Evolutionary conservation across 2,797 vertebrate species (phyloP), one percentile per base, ranked within the genome.

Genomic region (Micropoecilia bifurca): DNA sequence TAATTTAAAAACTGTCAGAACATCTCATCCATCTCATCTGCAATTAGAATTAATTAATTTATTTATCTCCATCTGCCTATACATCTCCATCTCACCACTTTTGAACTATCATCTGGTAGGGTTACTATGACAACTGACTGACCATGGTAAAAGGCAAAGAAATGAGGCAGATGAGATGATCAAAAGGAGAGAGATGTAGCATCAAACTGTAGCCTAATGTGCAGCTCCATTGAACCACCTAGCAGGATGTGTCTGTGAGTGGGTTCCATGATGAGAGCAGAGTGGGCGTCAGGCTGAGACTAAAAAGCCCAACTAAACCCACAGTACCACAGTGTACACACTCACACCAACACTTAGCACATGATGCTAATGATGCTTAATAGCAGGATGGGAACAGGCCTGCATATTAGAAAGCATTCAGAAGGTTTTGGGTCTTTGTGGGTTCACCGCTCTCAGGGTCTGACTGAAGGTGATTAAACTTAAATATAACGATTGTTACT

Each of bases 211-310:
- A 85, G 45, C 74, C 82, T 71, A 63, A 80, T 63, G 83, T 66
- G 79, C 82, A 8, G 82, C 48, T 71, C 79, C 88, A 91, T 59
- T 78, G 83, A 91, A 68, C 74, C 72, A 78, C 63, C 55, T 80
- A 88, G 89, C 84, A 88, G 87, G 86, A 92, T 85, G 88, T 90
- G 85, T 81, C 74, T 79, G 78, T 77, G 92, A 90, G 91, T 92
- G 91, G 92, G 92, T 86, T 73, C 88, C 79, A 69, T 59, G 83
- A 88, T 78, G 59, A 90, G 90, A 89, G 87, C 76, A 43, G 77
- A 81, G 90, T 89, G 69, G 93, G 92, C 83, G 90, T 89, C 12
- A 82, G 80, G 79, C 89, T 13, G 59, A 74, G 66, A 59, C 75
- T 61, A 72, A 68, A 80, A 83, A 86, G 83, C 84, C 80, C 85